These are phyloP conservation scores for Condylura cristata DNA, from an alignment of 2,113 vertebrate genomes.

Conservation along the genomic window DNA sequence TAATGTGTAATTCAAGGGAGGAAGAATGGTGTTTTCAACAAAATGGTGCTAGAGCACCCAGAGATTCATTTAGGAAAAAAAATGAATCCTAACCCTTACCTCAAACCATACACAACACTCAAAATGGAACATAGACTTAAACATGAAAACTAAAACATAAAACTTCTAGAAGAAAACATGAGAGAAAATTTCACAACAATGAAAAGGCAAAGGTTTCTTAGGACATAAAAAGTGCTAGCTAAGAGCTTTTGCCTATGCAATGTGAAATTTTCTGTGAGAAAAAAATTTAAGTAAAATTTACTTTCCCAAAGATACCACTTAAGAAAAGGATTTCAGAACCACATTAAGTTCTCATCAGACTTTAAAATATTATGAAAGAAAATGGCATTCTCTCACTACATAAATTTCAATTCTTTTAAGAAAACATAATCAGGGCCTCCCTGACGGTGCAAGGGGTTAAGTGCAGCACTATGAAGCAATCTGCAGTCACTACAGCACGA, in stretches of 20 bases:
- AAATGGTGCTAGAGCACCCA: not conserved
- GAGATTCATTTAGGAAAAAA: not conserved
- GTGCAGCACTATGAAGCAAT: no score
- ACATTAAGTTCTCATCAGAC: not conserved
- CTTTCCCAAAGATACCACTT: conserved; percentile 5
- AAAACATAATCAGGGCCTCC: not conserved
- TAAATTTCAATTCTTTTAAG: not conserved
- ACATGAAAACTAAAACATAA: not conserved
- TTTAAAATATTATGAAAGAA: not conserved
- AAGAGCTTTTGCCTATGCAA: not conserved
- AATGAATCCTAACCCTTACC: not conserved
- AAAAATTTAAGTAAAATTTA: not conserved
- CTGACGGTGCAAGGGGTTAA: no score
- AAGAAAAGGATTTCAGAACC: not conserved
- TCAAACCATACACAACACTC: not conserved
- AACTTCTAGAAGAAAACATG: not conserved
- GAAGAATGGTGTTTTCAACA: not conserved
- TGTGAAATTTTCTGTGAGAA: no score
- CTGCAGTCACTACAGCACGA: no score
- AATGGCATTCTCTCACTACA: not conserved
- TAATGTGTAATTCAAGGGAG: not conserved
- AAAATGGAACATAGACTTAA: not conserved
- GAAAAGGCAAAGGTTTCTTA: not conserved
- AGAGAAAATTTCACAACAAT: not conserved
- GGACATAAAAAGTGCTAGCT: not conserved